Conservation (phyloP, 2,113 vertebrate genomes). For the Myodes glareolus region DNA sequence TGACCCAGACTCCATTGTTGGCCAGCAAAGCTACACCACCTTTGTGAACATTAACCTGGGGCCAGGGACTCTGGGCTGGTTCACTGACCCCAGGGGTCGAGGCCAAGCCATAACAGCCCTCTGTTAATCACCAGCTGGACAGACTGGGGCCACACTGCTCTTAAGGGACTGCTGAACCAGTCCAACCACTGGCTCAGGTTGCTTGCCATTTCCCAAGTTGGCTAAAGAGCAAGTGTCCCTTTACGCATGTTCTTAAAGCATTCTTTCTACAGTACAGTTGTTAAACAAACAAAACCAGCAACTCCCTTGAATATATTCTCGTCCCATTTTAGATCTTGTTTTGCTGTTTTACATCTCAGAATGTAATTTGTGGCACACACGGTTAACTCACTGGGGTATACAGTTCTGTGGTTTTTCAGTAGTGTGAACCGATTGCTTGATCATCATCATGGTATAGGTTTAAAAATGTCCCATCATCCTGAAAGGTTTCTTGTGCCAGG, state of each 20-base stretch:
- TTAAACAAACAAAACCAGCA: background rate
- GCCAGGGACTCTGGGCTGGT: background rate
- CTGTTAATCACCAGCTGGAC: slow-evolving; percentile 52
- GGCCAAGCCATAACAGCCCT: background rate
- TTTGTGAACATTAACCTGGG: slow-evolving; percentile 57
- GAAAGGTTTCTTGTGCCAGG: background rate
- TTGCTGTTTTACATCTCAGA: background rate
- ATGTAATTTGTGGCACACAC: background rate
- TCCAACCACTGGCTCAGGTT: background rate
- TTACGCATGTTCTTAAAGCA: background rate
- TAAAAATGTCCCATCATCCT: background rate
- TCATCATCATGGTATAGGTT: background rate
- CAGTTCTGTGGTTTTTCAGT: background rate
- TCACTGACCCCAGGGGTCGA: slow-evolving; percentile 32
- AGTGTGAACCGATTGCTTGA: background rate
- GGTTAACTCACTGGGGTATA: background rate
- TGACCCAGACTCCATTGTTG: background rate
- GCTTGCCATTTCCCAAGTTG: slow-evolving; percentile 1
- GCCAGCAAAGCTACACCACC: background rate
- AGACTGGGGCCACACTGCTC: background rate
- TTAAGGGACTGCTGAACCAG: background rate
- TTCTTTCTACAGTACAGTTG: background rate
- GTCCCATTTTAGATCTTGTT: background rate
- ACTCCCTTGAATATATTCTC: background rate
- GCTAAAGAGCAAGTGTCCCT: slow-evolving; percentile 15